Percentiles rank a stretch among this genome's conserved stretches.
Evolutionary conservation across 2,797 vertebrate species (phyloP).

Genomic region (Odontamblyopus rebecca): DNA sequence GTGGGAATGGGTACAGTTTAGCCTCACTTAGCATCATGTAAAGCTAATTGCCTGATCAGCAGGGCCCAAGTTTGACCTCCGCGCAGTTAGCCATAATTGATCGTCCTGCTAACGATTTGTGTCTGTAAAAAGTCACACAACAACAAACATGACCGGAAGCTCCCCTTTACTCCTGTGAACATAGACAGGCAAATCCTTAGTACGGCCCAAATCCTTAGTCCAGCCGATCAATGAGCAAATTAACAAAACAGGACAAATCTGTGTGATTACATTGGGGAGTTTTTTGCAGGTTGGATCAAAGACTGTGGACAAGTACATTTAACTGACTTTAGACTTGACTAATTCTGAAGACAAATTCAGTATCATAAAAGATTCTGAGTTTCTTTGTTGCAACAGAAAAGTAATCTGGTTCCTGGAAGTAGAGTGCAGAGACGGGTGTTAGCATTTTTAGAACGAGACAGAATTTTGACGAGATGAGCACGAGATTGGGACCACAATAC

Average conservation of each 20-base stretch:
- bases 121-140: conserved; percentile 16
- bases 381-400: background rate
- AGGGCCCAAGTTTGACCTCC: conserved; percentile 15
- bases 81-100: conserved; percentile 34
- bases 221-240: conserved; percentile 62
- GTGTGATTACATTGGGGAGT: conserved; percentile 51
- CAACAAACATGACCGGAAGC: conserved; percentile 43
- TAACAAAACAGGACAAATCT: conserved; percentile 62
- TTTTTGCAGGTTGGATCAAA: background rate
- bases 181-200: background rate
- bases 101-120: conserved; percentile 40
- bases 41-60: conserved; percentile 17
- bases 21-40: conserved; percentile 1
- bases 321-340: background rate
- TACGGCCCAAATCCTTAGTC: background rate
- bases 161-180: conserved; percentile 13
- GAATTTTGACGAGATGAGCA: too few relatives aligned
- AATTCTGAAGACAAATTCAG: background rate
- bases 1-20: background rate
- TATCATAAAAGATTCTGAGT: background rate
- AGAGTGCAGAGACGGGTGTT: background rate
- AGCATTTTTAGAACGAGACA: too few relatives aligned
- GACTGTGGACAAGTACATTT: background rate
- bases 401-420: background rate
- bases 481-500: too few relatives aligned